Evolutionary conservation across 2,113 vertebrate species (phyloP), one percentile per base, ranked within the genome.

Genomic region (Osmerus mordax): DNA sequence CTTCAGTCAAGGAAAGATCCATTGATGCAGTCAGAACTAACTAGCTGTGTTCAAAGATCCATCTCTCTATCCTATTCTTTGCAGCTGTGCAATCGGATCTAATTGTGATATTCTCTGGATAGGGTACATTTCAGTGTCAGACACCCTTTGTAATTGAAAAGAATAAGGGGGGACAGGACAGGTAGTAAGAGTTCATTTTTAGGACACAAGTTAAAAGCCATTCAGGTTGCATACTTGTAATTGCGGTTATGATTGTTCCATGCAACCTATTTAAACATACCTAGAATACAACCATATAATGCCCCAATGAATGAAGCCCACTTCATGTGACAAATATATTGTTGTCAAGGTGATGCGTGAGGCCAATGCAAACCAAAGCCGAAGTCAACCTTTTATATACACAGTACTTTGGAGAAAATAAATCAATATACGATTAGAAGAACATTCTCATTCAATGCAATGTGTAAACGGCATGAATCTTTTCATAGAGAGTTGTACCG

Each of bases 21-120:
- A 68, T 41, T 74, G 81, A 79, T 83, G 82, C 80, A 77, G 83
- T 83, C 76, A 58, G 53, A 84, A 67, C 75, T 81, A 89, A 85
- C 83, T 78, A 82, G 72, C 72, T 80, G 25, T 72, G 54, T 72
- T 80, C 78, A 63, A 55, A 84, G 58, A 66, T 62, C 71, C 56
- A 16, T 81, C 68, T 63, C 5, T 75, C 60, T 41, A 25, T 77
- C 72, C 77, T 71, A 76, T 61, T 60, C 66, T 65, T 47, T 19
- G 0, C 21, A 0, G 62, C 63, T 53, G 29, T 13, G 41, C 29
- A 21, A 55, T 71, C 63, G 9, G 41, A 47, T 47, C 66, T 73
- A 53, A 71, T 56, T 74, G 25, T 21, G 19, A 79, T 56, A 13
- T 58, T 4, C 6, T 61, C 58, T 61, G 60, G 60, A 62, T 62